These are phyloP conservation scores for Polydrusus pterygomalis DNA, from an alignment of 2,888 invertebrate species.

Conservation along the genomic window DNA sequence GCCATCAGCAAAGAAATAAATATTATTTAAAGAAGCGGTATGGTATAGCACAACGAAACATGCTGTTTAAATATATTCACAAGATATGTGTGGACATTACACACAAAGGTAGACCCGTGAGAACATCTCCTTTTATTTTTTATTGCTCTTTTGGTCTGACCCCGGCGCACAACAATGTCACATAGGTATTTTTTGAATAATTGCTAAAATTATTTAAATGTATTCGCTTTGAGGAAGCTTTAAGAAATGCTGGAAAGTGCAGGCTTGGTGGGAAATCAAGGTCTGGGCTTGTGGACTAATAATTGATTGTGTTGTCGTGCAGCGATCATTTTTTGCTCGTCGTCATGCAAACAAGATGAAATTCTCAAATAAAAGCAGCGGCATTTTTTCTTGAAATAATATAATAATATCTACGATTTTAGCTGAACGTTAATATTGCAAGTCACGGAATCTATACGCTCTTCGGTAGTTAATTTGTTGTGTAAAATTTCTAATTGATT, in stretches of 20 bases:
- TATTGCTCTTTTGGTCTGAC: constrained; percentile 61
- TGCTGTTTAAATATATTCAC: constrained; percentile 66
- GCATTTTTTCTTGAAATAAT: too few species aligned
- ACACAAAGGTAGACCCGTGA: constrained; percentile 69
- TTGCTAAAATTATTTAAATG: constrained; percentile 46
- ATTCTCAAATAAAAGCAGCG: too few species aligned
- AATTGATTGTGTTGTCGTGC: too few species aligned
- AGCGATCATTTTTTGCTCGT: neutral
- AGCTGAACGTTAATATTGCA: too few species aligned
- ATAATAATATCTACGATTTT: too few species aligned
- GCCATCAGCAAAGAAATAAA: constrained; percentile 52
- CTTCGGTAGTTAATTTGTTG: neutral
- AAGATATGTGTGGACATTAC: constrained; percentile 67
- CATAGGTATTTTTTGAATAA: constrained; percentile 45
- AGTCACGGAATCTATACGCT: too few species aligned
- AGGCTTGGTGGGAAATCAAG: constrained; percentile 8
- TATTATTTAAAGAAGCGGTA: constrained; percentile 54
- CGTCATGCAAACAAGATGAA: too few species aligned
- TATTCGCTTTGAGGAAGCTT: constrained; percentile 27
- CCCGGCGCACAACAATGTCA: constrained; percentile 55
- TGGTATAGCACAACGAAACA: constrained; percentile 62
- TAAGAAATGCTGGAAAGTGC: constrained; percentile 24
- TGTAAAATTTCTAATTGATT: neutral
- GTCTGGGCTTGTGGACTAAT: too few species aligned
- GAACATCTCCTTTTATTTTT: constrained; percentile 65